Evolutionary conservation across 2,888 invertebrate genomes (phyloP).

Genomic region (Saturnia japonica): DNA sequence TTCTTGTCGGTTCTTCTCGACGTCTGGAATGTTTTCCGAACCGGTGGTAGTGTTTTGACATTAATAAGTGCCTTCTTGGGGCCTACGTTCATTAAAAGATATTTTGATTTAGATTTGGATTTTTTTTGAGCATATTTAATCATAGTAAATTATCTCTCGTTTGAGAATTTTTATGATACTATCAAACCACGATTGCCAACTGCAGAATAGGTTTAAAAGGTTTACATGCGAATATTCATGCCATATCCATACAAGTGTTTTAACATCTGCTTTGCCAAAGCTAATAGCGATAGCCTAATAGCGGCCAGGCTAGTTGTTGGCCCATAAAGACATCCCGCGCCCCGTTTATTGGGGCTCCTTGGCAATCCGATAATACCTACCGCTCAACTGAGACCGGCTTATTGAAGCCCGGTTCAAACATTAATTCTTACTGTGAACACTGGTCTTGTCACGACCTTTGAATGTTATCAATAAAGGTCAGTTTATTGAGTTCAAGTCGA

Average conservation of each 20-base stretch:
- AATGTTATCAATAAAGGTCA: background rate
- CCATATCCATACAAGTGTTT: constrained; percentile 44
- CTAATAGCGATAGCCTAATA: constrained; percentile 67
- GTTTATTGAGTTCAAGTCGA: background rate
- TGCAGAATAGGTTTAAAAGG: background rate
- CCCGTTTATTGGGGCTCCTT: constrained; percentile 45
- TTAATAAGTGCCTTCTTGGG: too few relatives aligned
- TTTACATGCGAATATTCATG: constrained; percentile 14
- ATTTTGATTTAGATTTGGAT: too few relatives aligned
- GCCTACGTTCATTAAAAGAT: too few relatives aligned
- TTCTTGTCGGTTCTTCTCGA: too few relatives aligned
- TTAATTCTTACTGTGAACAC: constrained; percentile 14
- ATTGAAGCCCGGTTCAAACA: constrained; percentile 12
- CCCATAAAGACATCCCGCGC: constrained; percentile 61
- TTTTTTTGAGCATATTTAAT: too few relatives aligned
- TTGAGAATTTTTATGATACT: too few relatives aligned
- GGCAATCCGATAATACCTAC: constrained; percentile 40
- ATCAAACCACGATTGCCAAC: too few relatives aligned
- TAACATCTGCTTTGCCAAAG: constrained; percentile 37
- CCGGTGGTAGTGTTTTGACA: too few relatives aligned
- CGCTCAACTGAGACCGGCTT: constrained; percentile 21
- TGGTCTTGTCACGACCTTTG: background rate
- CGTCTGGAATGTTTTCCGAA: too few relatives aligned
- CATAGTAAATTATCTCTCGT: too few relatives aligned
- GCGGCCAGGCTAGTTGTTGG: constrained; percentile 58